phyloP scores from a whole-genome alignment of 2,797 vertebrate genomes.

The Champsocephalus gunnari region DNA sequence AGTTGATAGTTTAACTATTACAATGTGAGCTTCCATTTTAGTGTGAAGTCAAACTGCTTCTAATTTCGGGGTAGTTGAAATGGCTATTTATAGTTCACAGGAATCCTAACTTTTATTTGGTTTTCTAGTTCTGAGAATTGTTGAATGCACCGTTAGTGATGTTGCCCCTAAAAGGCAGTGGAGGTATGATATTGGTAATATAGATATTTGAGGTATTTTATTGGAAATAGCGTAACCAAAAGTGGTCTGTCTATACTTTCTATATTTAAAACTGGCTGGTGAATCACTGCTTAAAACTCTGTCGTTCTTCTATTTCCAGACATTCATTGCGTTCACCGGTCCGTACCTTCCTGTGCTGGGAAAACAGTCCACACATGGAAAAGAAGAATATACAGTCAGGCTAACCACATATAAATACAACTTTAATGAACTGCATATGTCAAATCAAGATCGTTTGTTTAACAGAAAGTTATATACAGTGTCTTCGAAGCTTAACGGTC shows the following conservation, averaged over 20 bases:
- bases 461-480: neutral
- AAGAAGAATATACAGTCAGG: slow-evolving; percentile 5
- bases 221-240: neutral
- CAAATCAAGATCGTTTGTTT: slow-evolving; percentile 6
- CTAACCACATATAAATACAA: slow-evolving; percentile 12
- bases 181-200: neutral
- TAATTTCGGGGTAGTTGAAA: too few species aligned
- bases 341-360: slow-evolving; percentile 26
- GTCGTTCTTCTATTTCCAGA: slow-evolving; percentile 16
- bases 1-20: too few species aligned
- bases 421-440: slow-evolving; percentile 27
- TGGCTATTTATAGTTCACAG: too few species aligned
- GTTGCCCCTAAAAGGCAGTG: neutral
- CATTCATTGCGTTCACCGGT: slow-evolving; percentile 30
- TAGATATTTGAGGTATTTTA: neutral
- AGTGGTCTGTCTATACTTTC: neutral
- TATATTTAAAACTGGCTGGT: neutral
- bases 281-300: slow-evolving; percentile 1
- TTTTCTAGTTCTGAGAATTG: too few species aligned
- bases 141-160: too few species aligned
- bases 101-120: too few species aligned
- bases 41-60: too few species aligned
- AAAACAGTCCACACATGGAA: slow-evolving; percentile 31
- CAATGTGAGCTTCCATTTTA: too few species aligned
- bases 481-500: neutral